These are phyloP conservation scores for Pygoscelis adeliae DNA, from an alignment of 2,113 vertebrate genomes.

Conservation along the genomic window DNA sequence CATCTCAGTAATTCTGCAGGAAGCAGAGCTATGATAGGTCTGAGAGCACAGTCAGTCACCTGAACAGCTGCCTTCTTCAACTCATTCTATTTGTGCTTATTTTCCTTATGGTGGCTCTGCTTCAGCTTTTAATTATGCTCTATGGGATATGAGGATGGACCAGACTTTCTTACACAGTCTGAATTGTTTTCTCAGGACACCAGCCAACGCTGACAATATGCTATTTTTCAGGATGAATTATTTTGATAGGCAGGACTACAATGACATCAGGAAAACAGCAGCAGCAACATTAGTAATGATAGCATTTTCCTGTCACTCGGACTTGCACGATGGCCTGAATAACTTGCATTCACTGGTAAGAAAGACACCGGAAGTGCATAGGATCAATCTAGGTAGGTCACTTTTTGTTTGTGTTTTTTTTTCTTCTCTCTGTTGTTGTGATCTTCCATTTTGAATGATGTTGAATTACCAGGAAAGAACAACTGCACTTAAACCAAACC, in stretches of 20 bases:
- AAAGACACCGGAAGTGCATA: background rate
- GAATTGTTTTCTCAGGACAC: background rate
- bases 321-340: background rate
- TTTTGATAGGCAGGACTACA: background rate
- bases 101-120: background rate
- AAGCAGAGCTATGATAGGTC: background rate
- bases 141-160: background rate
- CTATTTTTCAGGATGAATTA: background rate
- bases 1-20: background rate
- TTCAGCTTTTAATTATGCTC: background rate
- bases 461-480: background rate
- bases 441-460: background rate
- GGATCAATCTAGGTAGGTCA: background rate
- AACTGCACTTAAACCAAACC: background rate
- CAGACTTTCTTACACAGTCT: background rate
- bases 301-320: background rate
- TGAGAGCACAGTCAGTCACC: background rate
- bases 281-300: background rate
- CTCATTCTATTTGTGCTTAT: background rate
- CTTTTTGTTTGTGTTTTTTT: background rate
- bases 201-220: background rate
- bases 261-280: background rate
- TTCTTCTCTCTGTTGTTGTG: background rate
- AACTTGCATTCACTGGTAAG: background rate
- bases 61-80: background rate